Evolutionary conservation across 2,888 invertebrate genomes (phyloP).

Genomic region (Mythimna lalbum): DNA sequence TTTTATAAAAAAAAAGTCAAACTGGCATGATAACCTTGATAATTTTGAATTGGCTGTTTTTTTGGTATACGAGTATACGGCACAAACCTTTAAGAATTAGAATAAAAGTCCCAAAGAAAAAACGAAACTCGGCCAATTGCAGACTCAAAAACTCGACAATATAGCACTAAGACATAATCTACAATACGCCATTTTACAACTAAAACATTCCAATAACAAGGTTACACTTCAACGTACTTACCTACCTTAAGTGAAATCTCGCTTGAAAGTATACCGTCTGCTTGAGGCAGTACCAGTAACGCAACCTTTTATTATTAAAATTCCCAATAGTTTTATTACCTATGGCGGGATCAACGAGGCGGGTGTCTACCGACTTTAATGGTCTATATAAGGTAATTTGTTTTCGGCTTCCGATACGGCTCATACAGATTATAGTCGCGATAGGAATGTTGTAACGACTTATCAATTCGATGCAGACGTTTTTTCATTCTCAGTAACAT

Average conservation of each 20-base stretch:
- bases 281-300: slow-evolving; percentile 46
- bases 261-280: slow-evolving; percentile 50
- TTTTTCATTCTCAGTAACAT: slow-evolving; percentile 67
- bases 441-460: slow-evolving; percentile 80
- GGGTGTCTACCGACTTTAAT: slow-evolving; percentile 67
- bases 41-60: background rate
- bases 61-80: too few species aligned
- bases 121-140: background rate
- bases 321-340: slow-evolving; percentile 70
- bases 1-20: slow-evolving; percentile 10
- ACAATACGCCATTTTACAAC: slow-evolving; percentile 24
- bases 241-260: slow-evolving; percentile 51
- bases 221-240: slow-evolving; percentile 39
- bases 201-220: slow-evolving; percentile 48
- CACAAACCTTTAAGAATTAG: background rate
- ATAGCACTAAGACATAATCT: slow-evolving; percentile 8
- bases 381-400: slow-evolving; percentile 77
- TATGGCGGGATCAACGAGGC: slow-evolving; percentile 58
- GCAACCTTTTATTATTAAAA: slow-evolving; percentile 67
- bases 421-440: slow-evolving; percentile 77
- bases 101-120: background rate
- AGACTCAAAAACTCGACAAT: background rate
- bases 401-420: slow-evolving; percentile 81
- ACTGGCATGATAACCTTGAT: background rate
- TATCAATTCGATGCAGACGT: slow-evolving; percentile 79